Evolutionary conservation across 2,888 invertebrate species (phyloP).

Genomic region (Alviniconcha strummeri): DNA sequence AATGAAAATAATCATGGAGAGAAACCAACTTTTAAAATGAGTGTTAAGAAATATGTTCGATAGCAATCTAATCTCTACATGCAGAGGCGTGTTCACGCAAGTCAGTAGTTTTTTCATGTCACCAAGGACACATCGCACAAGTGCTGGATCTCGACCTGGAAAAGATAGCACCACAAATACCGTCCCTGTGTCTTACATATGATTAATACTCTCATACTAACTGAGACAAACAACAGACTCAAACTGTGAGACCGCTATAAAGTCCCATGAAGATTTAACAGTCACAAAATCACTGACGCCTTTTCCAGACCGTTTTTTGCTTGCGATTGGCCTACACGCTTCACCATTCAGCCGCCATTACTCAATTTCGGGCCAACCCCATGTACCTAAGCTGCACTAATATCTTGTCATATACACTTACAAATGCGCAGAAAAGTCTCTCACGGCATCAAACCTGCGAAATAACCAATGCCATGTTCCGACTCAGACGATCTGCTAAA

Average conservation of each 20-base stretch:
- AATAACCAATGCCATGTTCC: conserved; percentile 18
- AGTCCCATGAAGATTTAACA: background rate
- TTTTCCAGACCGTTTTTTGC: conserved; percentile 22
- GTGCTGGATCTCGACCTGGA: no score
- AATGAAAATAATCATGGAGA: no score
- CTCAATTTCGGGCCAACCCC: conserved; percentile 8
- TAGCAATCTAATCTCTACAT: background rate
- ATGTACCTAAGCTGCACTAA: background rate
- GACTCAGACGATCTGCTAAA: conserved; percentile 20
- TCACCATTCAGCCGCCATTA: conserved; percentile 30
- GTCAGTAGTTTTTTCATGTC: conserved; percentile 17
- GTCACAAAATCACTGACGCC: background rate
- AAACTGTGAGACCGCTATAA: background rate
- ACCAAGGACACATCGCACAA: conserved; percentile 26
- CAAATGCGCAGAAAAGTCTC: conserved; percentile 4
- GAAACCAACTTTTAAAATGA: no score
- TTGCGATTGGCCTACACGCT: conserved; percentile 3
- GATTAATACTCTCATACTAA: background rate
- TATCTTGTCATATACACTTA: conserved; percentile 7
- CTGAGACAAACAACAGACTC: background rate
- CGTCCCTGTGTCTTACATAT: background rate
- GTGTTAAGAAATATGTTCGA: no score
- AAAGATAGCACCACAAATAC: background rate
- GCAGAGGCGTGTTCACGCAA: conserved; percentile 29
- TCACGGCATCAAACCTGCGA: conserved; percentile 21